Base-by-base conservation (phyloP, 1,140 invertebrate species). In the Drosophila equinoxialis region DNA sequence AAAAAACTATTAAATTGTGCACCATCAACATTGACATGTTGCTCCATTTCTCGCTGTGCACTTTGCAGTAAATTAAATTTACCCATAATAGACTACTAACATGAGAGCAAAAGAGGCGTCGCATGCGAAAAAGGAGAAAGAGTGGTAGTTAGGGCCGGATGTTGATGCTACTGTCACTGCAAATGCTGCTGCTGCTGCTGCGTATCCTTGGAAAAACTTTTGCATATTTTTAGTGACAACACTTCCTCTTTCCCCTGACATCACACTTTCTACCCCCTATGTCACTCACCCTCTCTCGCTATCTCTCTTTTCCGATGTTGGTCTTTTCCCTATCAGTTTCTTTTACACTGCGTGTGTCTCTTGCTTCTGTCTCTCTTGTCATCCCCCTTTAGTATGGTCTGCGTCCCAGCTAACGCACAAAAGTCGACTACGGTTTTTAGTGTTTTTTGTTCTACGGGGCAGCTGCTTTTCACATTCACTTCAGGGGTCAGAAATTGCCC, bases 51-150 rank as follows among this genome's bases (percentile, higher is more conserved):
- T 60, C 51, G 54, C 45, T 42, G 42, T 68, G 48, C 37, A 42
- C 59, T 54, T 70, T 64, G 83, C 68, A 87, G 64, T 89, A 87
- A 87, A 87, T 87, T 87, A 77, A 87, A 87, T 87, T 87, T 89
- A 70, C 68, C 79, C 84, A 72, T 89, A 89, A 83, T 83, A 79
- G 79, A 87, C 72, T 83, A 65, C 67, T 73, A 81, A 66, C 83
- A 79, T 77, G 69, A 60, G 68, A 35, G 55, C 8, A 17, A 54
- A 39, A 1, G 2, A 37, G 55, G 58, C 37, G 13, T 33, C n/a
- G 35, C 8, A 26, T 6, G 33, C 37, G 33, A 2, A 10, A 2
- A 10, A 6, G 13, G n/a, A 45, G 42, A 4, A 14, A 14, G 42
- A 17, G 42, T 6, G 5, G 42, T 10, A 14, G n/a, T 4, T 2